These are phyloP conservation scores for Brevimyrus niger DNA, from an alignment of 2,113 vertebrate genomes.

Conservation along the genomic window DNA sequence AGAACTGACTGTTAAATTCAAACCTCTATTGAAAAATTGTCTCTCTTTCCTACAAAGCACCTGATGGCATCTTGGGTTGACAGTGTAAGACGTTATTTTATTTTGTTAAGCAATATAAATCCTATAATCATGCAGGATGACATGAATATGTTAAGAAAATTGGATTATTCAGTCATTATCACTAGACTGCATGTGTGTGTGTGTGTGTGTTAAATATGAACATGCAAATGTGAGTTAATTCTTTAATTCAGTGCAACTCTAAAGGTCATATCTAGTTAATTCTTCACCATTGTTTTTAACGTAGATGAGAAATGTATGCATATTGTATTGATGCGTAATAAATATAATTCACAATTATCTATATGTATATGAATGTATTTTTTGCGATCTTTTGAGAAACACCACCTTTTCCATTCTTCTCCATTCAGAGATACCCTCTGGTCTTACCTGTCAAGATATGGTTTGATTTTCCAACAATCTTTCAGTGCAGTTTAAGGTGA, in stretches of 20 bases:
- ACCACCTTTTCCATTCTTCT: background rate
- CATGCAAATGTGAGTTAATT: background rate
- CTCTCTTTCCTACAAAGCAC: background rate
- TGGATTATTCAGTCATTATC: constrained; percentile 11
- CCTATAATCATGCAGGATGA: background rate
- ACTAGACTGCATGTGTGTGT: background rate
- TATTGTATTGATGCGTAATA: background rate
- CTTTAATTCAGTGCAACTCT: background rate
- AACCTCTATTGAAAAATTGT: background rate
- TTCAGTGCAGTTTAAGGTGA: background rate
- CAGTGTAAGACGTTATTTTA: background rate
- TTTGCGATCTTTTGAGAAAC: background rate
- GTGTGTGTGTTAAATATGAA: background rate
- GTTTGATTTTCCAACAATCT: background rate
- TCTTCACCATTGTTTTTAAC: background rate
- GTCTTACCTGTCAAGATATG: background rate
- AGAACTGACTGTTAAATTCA: background rate
- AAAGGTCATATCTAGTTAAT: background rate
- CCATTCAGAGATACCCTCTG: background rate
- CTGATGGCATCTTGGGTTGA: background rate
- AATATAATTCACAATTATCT: background rate
- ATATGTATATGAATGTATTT: background rate
- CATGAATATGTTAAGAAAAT: constrained; percentile 1
- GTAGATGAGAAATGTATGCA: background rate
- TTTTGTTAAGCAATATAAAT: background rate